Evolutionary conservation across 2,888 invertebrate species (phyloP).

Genomic region (Lasioglossum marginatum): DNA sequence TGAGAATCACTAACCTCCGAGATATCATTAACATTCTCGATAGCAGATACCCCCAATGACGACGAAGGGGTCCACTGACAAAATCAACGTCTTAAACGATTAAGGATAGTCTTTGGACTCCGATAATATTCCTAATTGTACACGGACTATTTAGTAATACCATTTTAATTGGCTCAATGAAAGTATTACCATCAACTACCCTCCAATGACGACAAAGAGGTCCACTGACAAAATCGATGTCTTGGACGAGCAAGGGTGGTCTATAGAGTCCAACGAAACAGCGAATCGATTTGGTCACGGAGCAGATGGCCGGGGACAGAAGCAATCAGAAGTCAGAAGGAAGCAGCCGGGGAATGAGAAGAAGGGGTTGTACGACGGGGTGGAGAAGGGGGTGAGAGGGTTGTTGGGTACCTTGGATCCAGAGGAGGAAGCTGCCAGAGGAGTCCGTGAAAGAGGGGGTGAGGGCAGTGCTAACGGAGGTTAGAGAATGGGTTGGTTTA

Average conservation of each 20-base stretch:
- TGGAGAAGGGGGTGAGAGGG: conserved; percentile 7
- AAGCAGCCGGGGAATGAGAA: conserved; percentile 65
- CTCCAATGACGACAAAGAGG: not conserved
- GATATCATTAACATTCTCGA: not conserved
- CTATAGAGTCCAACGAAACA: conserved; percentile 73
- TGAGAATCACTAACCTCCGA: not conserved
- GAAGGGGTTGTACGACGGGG: conserved; percentile 47
- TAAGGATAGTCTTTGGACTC: conserved; percentile 64
- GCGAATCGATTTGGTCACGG: conserved; percentile 77
- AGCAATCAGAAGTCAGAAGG: conserved; percentile 80
- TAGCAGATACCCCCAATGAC: not conserved
- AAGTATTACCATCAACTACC: no score
- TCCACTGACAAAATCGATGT: conserved; percentile 3
- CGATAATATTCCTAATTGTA: not conserved
- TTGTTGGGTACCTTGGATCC: not conserved
- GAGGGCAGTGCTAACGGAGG: conserved; percentile 63
- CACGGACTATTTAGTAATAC: no score
- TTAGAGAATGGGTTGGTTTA: conserved; percentile 77
- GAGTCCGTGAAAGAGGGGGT: conserved; percentile 46
- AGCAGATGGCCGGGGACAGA: conserved; percentile 79
- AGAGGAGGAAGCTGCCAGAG: conserved; percentile 22
- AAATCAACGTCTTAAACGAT: conserved; percentile 23
- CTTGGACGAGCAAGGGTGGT: conserved; percentile 47
- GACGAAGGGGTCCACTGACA: not conserved
- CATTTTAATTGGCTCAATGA: no score